A percentile compares a stretch with the other conserved stretches of the same genome.
Evolutionary conservation across 2,888 invertebrate genomes (phyloP).

Genomic region (Theretra japonica): DNA sequence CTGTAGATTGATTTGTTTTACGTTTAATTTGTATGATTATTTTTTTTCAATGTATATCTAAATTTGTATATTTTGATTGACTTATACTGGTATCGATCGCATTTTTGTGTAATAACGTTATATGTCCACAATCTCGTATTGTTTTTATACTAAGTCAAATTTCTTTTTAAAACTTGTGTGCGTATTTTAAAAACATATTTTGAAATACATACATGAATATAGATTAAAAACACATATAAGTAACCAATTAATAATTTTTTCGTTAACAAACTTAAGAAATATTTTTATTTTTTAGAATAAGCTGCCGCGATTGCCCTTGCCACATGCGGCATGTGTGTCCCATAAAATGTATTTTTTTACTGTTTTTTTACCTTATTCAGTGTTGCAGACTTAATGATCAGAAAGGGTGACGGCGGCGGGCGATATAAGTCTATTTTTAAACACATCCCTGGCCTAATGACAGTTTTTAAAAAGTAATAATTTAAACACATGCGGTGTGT

Average conservation of each 20-base stretch:
- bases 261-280: background rate
- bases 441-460: constrained; percentile 31
- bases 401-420: constrained; percentile 27
- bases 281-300: constrained; percentile 47
- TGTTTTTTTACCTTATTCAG: constrained; percentile 34
- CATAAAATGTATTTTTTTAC: constrained; percentile 48
- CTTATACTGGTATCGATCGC: too few species aligned
- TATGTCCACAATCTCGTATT: too few species aligned
- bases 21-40: too few species aligned
- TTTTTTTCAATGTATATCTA: too few species aligned
- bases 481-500: background rate
- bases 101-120: too few species aligned
- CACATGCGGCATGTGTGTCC: constrained; percentile 58
- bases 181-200: too few species aligned
- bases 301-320: constrained; percentile 62
- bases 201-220: too few species aligned
- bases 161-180: too few species aligned
- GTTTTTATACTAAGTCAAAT: too few species aligned
- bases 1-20: too few species aligned
- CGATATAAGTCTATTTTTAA: constrained; percentile 27
- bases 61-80: too few species aligned
- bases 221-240: background rate
- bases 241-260: background rate
- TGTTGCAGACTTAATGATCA: constrained; percentile 28
- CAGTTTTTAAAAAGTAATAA: background rate